A percentile compares a stretch with the other conserved stretches of the same genome.
Evolutionary conservation across 2,113 vertebrate species (phyloP).

Genomic region (Nothocercus nigrocapillus): DNA sequence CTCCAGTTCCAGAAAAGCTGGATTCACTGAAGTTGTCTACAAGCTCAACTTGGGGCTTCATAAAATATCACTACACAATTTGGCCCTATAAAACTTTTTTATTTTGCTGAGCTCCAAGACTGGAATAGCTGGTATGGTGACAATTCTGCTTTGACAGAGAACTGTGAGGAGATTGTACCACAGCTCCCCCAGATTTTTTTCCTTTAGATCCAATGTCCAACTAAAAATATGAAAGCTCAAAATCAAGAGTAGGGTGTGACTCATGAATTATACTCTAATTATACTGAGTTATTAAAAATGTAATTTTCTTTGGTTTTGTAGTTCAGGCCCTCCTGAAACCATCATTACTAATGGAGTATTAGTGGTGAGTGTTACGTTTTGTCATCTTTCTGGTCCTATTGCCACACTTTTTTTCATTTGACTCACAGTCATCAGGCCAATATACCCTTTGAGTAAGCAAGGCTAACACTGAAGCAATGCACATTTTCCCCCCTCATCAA

Average conservation of each 20-base stretch:
- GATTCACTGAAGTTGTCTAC: neutral
- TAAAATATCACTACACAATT: neutral
- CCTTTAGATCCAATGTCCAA: neutral
- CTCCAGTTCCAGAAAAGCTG: neutral
- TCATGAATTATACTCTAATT: neutral
- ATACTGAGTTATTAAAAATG: constrained; percentile 6
- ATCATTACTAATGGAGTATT: constrained; percentile 75
- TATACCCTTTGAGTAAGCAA: neutral
- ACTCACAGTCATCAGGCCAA: neutral
- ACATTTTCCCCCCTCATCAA: neutral
- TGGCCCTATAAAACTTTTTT: neutral
- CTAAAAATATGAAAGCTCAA: constrained; percentile 7
- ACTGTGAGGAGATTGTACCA: neutral
- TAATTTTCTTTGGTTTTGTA: constrained; percentile 57
- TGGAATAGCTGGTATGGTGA: neutral
- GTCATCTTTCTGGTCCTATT: constrained; percentile 21
- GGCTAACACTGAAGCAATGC: neutral
- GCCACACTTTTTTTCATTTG: neutral
- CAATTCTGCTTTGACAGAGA: neutral
- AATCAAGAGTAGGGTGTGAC: neutral
- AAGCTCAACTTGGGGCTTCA: neutral
- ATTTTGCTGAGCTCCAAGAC: neutral
- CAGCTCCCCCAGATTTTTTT: neutral
- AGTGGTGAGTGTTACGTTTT: constrained; percentile 62
- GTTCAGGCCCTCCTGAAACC: constrained; percentile 65